phyloP scores from a whole-genome alignment of 2,888 invertebrate genomes.

The Drosophila pegasa region DNA sequence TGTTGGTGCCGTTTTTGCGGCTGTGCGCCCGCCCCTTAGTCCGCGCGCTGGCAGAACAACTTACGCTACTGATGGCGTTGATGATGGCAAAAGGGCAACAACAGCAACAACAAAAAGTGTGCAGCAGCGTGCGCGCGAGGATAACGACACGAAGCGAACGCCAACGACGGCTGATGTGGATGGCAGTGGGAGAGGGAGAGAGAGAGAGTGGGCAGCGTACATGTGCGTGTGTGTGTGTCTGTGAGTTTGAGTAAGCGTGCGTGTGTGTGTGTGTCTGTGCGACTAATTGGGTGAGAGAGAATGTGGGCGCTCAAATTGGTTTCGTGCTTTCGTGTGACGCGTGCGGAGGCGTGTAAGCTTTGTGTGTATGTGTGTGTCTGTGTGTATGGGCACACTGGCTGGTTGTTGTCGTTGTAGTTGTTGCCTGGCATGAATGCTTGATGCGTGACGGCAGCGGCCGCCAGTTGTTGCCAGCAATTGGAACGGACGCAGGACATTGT shows the following conservation, averaged over 20 bases:
- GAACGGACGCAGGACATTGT: slow-evolving; percentile 58
- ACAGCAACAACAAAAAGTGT: slow-evolving; percentile 62
- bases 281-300: slow-evolving; percentile 84
- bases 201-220: slow-evolving; percentile 26
- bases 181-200: too few species aligned
- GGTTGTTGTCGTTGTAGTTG: slow-evolving; percentile 34
- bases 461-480: slow-evolving; percentile 79
- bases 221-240: slow-evolving; percentile 23
- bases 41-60: slow-evolving; percentile 62
- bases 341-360: slow-evolving; percentile 78
- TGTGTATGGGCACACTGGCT: slow-evolving; percentile 20
- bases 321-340: slow-evolving; percentile 77
- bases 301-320: slow-evolving; percentile 82
- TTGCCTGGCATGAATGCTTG: slow-evolving; percentile 75
- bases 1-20: slow-evolving; percentile 72
- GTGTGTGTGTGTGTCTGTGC: slow-evolving; percentile 65
- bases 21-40: slow-evolving; percentile 42
- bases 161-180: slow-evolving; percentile 44
- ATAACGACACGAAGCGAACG: slow-evolving; percentile 71
- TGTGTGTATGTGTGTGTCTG: slow-evolving; percentile 27
- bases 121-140: slow-evolving; percentile 76
- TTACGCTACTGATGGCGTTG: slow-evolving; percentile 78
- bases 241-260: not conserved
- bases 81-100: slow-evolving; percentile 76
- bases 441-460: slow-evolving; percentile 78